Conservation (phyloP, 2,888 invertebrate genomes). For the Agonopterix alstromeriana region DNA sequence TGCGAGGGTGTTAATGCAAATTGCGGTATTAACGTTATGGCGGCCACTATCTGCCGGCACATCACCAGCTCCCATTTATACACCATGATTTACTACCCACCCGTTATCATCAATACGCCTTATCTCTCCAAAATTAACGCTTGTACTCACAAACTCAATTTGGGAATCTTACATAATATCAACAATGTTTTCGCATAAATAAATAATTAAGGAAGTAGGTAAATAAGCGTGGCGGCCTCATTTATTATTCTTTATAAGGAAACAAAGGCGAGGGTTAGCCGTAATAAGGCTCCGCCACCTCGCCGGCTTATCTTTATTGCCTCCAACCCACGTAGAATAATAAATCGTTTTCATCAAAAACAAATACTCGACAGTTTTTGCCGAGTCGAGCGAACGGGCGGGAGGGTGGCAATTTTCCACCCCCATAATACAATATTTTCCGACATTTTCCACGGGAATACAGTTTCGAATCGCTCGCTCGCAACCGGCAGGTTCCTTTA, state of each 20-base stretch:
- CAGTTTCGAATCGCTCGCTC: constrained; percentile 76
- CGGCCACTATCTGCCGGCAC: constrained; percentile 38
- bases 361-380: constrained; percentile 78
- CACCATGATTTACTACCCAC: constrained; percentile 29
- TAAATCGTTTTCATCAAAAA: constrained; percentile 78
- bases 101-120: background rate
- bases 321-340: constrained; percentile 78
- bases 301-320: constrained; percentile 77
- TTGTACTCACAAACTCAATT: constrained; percentile 26
- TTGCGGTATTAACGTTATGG: constrained; percentile 56
- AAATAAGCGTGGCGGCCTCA: constrained; percentile 74
- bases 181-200: constrained; percentile 70
- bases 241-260: constrained; percentile 78
- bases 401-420: constrained; percentile 76
- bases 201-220: constrained; percentile 75
- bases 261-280: constrained; percentile 78
- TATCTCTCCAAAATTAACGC: constrained; percentile 13
- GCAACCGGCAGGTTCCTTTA: constrained; percentile 75
- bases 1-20: constrained; percentile 49
- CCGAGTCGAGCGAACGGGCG: constrained; percentile 73
- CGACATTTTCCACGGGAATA: constrained; percentile 78
- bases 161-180: constrained; percentile 47
- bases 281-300: constrained; percentile 77
- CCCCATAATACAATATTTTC: constrained; percentile 77
- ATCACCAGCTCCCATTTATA: constrained; percentile 4